Conservation (phyloP, 2,113 vertebrate genomes). For the Microtus ochrogaster region DNA sequence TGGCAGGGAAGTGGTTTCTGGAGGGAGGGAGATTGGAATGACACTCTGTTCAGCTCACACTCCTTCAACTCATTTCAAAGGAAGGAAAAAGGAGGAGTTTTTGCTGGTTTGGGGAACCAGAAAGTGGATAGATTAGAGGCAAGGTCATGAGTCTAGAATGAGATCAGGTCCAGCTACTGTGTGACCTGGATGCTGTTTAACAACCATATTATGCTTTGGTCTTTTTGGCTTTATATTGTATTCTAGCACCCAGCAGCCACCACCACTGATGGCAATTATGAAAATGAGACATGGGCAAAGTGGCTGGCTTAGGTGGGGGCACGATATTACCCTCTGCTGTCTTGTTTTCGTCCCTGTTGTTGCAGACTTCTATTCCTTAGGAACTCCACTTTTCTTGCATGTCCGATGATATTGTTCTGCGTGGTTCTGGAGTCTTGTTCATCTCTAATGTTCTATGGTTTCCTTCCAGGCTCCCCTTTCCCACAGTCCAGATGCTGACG, state of each 20-base stretch:
- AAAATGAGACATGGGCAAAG: background rate
- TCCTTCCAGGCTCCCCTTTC: background rate
- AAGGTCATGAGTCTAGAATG: background rate
- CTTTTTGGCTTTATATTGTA: slow-evolving; percentile 20
- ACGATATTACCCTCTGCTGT: background rate
- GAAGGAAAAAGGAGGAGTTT: background rate
- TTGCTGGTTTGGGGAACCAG: background rate
- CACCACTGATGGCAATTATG: background rate
- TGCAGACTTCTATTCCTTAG: background rate
- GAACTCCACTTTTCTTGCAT: background rate
- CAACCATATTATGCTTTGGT: background rate
- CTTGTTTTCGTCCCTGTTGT: background rate
- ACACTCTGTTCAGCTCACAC: too few relatives aligned
- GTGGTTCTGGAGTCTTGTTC: background rate
- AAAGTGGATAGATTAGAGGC: background rate
- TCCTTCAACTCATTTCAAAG: background rate
- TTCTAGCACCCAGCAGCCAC: background rate
- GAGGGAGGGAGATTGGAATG: too few relatives aligned
- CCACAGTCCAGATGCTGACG: background rate
- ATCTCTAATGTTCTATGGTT: background rate
- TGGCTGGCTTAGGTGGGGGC: background rate
- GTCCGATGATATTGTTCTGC: background rate
- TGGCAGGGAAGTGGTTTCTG: too few relatives aligned
- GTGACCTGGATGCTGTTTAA: background rate
- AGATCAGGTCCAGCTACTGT: background rate